phyloP scores from a whole-genome alignment of 35 echinoderm and acorn worm genomes.

The Holothuria glaberrima region DNA sequence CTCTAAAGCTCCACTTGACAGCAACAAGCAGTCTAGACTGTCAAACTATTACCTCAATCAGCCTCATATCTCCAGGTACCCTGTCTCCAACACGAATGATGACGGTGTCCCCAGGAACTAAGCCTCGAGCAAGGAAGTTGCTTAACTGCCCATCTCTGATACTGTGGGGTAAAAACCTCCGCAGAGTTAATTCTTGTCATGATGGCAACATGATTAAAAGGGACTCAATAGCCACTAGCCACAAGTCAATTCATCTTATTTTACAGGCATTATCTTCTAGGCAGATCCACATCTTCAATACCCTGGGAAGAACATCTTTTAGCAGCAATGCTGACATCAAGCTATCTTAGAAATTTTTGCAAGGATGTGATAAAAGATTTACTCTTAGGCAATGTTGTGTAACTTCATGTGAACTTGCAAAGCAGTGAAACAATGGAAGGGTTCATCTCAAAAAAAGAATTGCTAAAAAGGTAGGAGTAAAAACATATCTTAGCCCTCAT shows the following conservation, averaged over 20 bases:
- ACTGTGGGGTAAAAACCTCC: constrained; percentile 42
- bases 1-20: no score
- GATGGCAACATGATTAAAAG: no score
- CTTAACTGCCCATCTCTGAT: constrained; percentile 78
- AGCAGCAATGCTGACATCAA: not conserved
- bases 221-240: not conserved
- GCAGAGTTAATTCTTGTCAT: no score
- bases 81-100: constrained; percentile 86
- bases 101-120: constrained; percentile 91
- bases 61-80: constrained; percentile 90
- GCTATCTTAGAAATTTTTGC: no score
- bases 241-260: not conserved
- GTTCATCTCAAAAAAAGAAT: no score
- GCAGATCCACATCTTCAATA: not conserved
- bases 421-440: no score
- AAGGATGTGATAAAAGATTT: no score
- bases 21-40: no score
- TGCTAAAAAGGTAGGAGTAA: no score
- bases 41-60: constrained; percentile 71
- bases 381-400: no score
- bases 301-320: not conserved
- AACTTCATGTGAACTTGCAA: no score
- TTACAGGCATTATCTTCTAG: not conserved
- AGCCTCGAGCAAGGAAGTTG: constrained; percentile 75
- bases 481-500: no score